Percentiles rank a stretch among this genome's conserved stretches.
These are phyloP conservation scores for Plebejus melissa DNA, from an alignment of 2,888 invertebrate species.

Conservation along the genomic window DNA sequence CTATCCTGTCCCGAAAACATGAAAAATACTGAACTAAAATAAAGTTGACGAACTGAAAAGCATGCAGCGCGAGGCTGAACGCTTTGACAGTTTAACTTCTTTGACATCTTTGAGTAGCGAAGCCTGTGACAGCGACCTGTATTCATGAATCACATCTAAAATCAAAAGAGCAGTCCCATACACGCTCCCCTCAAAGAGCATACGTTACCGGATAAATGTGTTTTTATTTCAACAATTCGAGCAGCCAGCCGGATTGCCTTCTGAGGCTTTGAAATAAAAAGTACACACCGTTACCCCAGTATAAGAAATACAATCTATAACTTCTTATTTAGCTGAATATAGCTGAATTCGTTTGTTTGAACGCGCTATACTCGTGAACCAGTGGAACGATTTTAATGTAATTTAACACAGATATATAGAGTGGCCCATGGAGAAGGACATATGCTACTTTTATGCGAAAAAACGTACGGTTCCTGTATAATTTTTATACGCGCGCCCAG, in stretches of 20 bases:
- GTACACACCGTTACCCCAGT: background rate
- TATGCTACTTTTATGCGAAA: no score
- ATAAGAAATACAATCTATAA: background rate
- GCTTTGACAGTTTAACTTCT: constrained; percentile 26
- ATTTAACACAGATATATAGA: no score
- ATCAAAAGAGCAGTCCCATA: constrained; percentile 24
- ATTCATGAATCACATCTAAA: constrained; percentile 24
- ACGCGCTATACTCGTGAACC: no score
- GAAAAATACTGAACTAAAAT: constrained; percentile 11
- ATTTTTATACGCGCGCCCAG: no score
- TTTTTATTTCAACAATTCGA: constrained; percentile 11
- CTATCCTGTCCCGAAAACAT: background rate
- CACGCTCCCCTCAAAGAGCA: constrained; percentile 18
- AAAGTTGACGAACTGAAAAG: constrained; percentile 15
- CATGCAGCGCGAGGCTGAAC: background rate
- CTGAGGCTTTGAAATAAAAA: background rate
- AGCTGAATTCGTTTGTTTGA: no score
- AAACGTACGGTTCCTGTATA: no score
- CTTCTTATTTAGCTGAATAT: no score
- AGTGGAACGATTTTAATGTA: no score
- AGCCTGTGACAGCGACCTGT: constrained; percentile 23
- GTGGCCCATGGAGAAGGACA: no score
- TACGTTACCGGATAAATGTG: background rate
- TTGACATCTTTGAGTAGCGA: constrained; percentile 26
- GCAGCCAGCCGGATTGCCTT: background rate